Evolutionary conservation across 2,113 vertebrate genomes (phyloP).

Genomic region (Myxocyprinus asiaticus): DNA sequence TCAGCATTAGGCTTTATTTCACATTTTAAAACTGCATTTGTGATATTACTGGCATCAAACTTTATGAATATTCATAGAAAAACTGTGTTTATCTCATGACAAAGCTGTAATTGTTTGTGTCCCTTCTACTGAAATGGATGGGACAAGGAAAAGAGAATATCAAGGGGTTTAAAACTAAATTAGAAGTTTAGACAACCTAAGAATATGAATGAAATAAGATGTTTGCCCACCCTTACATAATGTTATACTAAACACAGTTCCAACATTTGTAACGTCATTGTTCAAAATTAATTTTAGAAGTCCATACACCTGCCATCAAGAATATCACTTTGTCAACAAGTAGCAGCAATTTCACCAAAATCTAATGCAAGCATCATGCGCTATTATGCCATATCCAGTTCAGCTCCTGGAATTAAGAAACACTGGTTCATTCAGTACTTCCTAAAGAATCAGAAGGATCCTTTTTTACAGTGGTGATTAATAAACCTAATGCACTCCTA

Average conservation of each 20-base stretch:
- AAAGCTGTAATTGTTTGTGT: background rate
- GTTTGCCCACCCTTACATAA: conserved; percentile 66
- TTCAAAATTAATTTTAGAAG: background rate
- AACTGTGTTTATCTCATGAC: background rate
- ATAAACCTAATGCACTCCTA: background rate
- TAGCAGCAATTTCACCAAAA: no score
- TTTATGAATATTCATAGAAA: background rate
- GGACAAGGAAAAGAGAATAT: background rate
- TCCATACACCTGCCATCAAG: no score
- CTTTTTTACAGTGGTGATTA: background rate
- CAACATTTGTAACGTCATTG: conserved; percentile 5
- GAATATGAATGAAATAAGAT: conserved; percentile 53
- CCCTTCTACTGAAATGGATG: background rate
- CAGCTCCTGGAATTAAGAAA: no score
- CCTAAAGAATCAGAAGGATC: background rate
- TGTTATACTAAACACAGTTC: background rate
- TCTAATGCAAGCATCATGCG: no score
- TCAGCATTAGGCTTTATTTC: background rate
- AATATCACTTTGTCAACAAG: no score
- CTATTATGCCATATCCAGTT: no score
- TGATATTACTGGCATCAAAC: background rate
- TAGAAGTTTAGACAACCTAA: conserved; percentile 9
- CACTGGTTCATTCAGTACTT: no score
- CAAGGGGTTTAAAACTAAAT: background rate
- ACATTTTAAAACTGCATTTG: background rate